Evolutionary conservation across 2,113 vertebrate species (phyloP).

Genomic region (Pimephales promelas): DNA sequence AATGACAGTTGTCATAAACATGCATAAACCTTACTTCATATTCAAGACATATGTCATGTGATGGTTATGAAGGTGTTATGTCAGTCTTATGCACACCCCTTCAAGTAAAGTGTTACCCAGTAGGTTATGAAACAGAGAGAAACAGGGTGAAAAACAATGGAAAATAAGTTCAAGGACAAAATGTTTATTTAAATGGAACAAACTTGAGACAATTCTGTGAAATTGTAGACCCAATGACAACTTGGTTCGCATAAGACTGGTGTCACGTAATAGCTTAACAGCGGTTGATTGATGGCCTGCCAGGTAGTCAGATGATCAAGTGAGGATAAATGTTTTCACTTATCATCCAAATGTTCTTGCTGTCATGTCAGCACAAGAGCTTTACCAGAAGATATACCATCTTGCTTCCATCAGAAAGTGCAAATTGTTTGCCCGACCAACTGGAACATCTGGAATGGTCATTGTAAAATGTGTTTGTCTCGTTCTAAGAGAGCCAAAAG

Average conservation of each 20-base stretch:
- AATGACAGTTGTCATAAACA: too few relatives aligned
- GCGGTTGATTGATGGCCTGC: neutral
- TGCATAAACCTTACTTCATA: too few relatives aligned
- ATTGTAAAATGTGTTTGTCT: conserved; percentile 28
- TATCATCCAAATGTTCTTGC: conserved; percentile 9
- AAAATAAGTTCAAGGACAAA: neutral
- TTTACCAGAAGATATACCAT: neutral
- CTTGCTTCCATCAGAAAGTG: conserved; percentile 39
- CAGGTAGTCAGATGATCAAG: neutral
- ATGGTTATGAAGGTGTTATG: too few relatives aligned
- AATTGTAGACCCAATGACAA: neutral
- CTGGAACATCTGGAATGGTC: conserved; percentile 44
- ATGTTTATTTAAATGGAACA: neutral
- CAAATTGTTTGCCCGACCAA: conserved; percentile 13
- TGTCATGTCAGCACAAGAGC: neutral
- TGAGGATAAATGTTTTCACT: neutral
- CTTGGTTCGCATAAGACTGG: neutral
- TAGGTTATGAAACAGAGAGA: neutral
- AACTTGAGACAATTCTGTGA: neutral
- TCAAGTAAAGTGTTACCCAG: too few relatives aligned
- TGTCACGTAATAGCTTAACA: neutral
- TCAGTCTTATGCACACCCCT: too few relatives aligned
- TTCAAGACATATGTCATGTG: too few relatives aligned
- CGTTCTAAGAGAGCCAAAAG: conserved; percentile 31
- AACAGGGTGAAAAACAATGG: neutral